These are phyloP conservation scores for Nannospalax galili DNA, from an alignment of 2,113 vertebrate species.

Conservation along the genomic window DNA sequence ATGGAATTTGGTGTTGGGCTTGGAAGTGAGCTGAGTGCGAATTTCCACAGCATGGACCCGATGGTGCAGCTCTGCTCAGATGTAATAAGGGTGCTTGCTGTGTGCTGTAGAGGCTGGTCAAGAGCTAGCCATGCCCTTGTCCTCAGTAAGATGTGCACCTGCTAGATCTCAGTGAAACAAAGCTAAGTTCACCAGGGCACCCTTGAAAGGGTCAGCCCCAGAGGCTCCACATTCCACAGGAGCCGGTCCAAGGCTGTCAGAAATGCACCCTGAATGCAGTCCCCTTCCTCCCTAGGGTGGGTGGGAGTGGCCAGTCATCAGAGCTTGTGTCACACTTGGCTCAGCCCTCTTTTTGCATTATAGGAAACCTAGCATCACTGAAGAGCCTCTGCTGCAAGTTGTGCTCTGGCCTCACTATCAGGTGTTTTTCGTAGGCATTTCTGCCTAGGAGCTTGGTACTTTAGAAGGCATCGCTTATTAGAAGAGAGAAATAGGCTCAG, in stretches of 20 bases:
- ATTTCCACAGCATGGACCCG: not conserved
- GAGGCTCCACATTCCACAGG: not conserved
- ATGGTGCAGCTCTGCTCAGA: rapidly evolving
- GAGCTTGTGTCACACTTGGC: no score
- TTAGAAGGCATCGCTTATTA: not conserved
- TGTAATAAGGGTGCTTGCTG: not conserved
- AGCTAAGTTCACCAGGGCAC: not conserved
- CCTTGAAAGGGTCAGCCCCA: not conserved
- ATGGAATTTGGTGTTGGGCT: rapidly evolving
- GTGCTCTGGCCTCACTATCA: no score
- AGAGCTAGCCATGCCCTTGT: rapidly evolving
- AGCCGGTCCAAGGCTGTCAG: not conserved
- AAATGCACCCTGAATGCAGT: not conserved
- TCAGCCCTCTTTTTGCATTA: no score
- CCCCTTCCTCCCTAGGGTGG: rapidly evolving
- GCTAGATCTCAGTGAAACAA: not conserved
- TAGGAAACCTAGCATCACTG: not conserved
- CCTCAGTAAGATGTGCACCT: not conserved
- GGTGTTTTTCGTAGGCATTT: not conserved
- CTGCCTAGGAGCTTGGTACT: not conserved
- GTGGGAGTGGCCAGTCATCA: no score
- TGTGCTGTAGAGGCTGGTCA: no score
- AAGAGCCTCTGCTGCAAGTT: not conserved
- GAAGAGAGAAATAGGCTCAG: not conserved
- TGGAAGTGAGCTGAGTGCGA: not conserved